Evolutionary conservation across 2,113 vertebrate species (phyloP), one percentile per base, ranked within the genome.

Genomic region (Pangasianodon hypophthalmus): DNA sequence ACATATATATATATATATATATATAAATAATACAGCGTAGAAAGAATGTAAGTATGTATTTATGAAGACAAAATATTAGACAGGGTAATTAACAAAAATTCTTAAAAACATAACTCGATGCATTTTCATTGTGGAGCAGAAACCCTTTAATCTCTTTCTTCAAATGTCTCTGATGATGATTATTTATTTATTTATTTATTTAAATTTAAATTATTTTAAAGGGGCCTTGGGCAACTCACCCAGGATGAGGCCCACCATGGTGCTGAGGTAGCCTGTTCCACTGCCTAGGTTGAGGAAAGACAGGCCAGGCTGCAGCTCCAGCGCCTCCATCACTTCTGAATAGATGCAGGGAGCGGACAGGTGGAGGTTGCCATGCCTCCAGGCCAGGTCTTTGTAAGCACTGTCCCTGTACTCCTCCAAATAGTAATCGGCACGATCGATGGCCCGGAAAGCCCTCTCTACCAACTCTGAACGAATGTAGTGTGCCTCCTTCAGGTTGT

Each of bases 261-360:
- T 99, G 95, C 98, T 99, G 86, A 99, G 97, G 92, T 99, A 99
- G 54, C 98, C 98, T 0, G 98, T 99, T 85, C 98, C 98, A 48
- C 98, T 99, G 94, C 98, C 98, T 52, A 99, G 95, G 92, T 99
- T 99, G 89, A 99, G 95, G 93, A 99, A 99, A 0, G 98, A 99
- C 86, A 99, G 96, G 21, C 98, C 97, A 0, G 98, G 98, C 18
- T 97, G 97, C 46, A 99, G 95, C 83, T 99, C 98, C 94, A 99
- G 91, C 37, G 98, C 98, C 94, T 99, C 98, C 98, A 99, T 99
- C 93, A 99, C 98, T 92, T 99, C 98, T 0, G 98, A 99, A 95
- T 99, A 99, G 95, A 99, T 99, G 88, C 98, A 99, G 0, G 98
- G 98, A 16, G 98, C 98, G 0, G 98, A 99, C 52, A 99, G 96